phyloP scores from a whole-genome alignment of 2,113 vertebrate species.

The Trichechus manatus region DNA sequence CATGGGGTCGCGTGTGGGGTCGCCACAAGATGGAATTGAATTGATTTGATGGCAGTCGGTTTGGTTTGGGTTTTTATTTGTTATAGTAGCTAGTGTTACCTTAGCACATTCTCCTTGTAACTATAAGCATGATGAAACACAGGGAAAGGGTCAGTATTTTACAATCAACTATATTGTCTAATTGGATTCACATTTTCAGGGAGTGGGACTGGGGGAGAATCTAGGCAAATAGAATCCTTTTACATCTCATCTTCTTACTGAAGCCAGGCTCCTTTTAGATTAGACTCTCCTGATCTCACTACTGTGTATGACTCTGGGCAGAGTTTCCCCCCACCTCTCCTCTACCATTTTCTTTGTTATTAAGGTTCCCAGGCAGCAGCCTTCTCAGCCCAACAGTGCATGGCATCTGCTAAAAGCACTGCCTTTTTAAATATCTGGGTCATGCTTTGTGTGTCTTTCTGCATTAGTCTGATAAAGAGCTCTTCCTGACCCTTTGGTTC shows the following conservation, averaged over 20 bases:
- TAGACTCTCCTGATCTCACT: neutral
- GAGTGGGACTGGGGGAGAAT: neutral
- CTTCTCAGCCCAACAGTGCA: neutral
- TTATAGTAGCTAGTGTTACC: neutral
- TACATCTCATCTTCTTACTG: neutral
- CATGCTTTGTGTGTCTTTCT: constrained; percentile 63
- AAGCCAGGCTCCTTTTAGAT: neutral
- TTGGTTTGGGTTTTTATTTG: neutral
- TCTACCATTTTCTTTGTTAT: neutral
- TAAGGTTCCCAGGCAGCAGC: neutral
- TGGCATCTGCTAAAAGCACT: constrained; percentile 16
- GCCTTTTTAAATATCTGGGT: constrained; percentile 28
- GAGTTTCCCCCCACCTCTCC: neutral
- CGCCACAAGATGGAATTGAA: too few relatives aligned
- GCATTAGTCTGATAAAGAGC: neutral
- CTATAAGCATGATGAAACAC: neutral
- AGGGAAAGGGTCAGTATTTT: neutral
- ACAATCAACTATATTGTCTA: constrained; percentile 5
- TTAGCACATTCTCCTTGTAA: neutral
- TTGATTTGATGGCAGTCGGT: too few relatives aligned
- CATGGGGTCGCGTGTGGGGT: too few relatives aligned
- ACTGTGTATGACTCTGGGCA: neutral
- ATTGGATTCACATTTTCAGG: constrained; percentile 19
- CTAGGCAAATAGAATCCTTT: constrained; percentile 31
- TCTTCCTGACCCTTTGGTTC: constrained; percentile 6